Conservation (phyloP, 1,140 invertebrate species). For the Eumaeus atala region DNA sequence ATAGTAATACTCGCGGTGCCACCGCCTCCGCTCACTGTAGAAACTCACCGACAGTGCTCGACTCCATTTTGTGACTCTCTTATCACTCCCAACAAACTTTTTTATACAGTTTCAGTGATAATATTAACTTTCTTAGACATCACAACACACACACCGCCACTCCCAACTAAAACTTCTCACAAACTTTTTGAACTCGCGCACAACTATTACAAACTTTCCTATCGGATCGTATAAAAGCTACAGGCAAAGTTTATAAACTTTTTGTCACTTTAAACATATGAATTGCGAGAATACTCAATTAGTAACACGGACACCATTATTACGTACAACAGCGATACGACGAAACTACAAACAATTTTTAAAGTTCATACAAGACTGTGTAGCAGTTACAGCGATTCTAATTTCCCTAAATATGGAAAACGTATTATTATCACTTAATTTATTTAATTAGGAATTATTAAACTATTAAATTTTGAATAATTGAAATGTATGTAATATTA, state of each 20-base stretch:
- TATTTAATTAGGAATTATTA: too few relatives aligned
- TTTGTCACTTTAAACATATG: slow-evolving; percentile 27
- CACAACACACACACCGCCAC: slow-evolving; percentile 55
- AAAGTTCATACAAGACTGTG: slow-evolving; percentile 35
- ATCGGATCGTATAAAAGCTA: background rate
- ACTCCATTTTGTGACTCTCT: slow-evolving; percentile 45
- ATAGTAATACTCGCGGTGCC: background rate
- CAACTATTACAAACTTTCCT: slow-evolving; percentile 18
- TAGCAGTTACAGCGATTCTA: slow-evolving; percentile 8
- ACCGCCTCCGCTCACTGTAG: slow-evolving; percentile 9
- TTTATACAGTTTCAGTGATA: slow-evolving; percentile 45
- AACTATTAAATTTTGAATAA: too few relatives aligned
- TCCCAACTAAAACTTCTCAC: slow-evolving; percentile 37
- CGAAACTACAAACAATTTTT: slow-evolving; percentile 28
- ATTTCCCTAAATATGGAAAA: background rate
- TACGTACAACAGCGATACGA: slow-evolving; percentile 34
- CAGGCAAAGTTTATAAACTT: slow-evolving; percentile 12
- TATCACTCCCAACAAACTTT: slow-evolving; percentile 29
- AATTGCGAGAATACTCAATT: slow-evolving; percentile 22
- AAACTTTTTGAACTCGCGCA: slow-evolving; percentile 21
- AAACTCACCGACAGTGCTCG: slow-evolving; percentile 52
- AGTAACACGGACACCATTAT: slow-evolving; percentile 31
- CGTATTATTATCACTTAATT: too few relatives aligned
- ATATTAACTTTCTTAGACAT: slow-evolving; percentile 60
- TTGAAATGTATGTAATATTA: too few relatives aligned